These are phyloP conservation scores for Cynocephalus volans DNA, from an alignment of 2,113 vertebrate species.

Conservation along the genomic window DNA sequence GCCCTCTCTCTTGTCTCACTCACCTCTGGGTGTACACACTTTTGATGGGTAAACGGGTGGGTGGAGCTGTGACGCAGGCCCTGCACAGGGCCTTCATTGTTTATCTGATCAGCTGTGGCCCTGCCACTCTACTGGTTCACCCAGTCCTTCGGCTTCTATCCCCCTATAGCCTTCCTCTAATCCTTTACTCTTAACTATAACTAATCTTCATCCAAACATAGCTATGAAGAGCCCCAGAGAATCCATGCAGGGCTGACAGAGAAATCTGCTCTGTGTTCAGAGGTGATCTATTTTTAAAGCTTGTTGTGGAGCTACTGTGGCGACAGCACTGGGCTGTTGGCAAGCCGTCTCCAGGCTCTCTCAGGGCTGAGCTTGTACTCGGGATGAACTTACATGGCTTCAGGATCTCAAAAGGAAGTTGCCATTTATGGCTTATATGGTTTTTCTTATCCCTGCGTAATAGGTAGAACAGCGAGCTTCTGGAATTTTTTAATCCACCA, in stretches of 20 bases:
- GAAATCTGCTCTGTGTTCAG: constrained; percentile 34
- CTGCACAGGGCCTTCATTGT: accelerated
- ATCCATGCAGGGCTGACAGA: neutral
- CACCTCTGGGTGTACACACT: accelerated
- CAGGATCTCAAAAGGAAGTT: constrained; percentile 12
- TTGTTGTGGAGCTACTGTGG: neutral
- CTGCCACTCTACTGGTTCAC: neutral
- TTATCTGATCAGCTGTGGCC: neutral
- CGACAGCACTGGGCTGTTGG: neutral
- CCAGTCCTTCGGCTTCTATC: neutral
- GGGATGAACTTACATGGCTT: neutral
- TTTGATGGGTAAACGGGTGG: neutral
- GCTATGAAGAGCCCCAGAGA: neutral
- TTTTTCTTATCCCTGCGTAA: neutral
- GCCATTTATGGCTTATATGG: neutral
- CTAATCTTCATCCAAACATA: neutral
- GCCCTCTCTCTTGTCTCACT: accelerated
- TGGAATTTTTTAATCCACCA: neutral
- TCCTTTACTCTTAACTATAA: neutral
- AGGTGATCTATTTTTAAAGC: constrained; percentile 60
- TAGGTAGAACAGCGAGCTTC: neutral
- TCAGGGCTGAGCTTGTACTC: neutral
- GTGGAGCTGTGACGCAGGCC: neutral
- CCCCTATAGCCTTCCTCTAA: neutral
- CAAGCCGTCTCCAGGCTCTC: neutral